Percentiles rank a stretch among this genome's conserved stretches.
phyloP scores from a whole-genome alignment of 2,797 vertebrate species.

The Rhinella marina region DNA sequence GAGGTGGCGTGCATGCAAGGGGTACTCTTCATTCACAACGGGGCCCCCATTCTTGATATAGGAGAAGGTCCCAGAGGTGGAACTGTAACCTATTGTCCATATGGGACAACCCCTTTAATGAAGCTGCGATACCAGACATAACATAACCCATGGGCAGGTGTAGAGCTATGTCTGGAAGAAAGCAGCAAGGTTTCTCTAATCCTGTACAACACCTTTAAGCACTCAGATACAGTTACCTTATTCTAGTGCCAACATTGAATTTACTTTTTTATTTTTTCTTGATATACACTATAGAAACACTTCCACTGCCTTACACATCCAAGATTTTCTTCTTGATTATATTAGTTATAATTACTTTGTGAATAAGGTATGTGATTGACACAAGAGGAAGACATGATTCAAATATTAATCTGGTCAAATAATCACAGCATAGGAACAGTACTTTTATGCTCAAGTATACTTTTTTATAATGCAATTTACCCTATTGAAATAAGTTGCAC shows the following conservation, averaged over 20 bases:
- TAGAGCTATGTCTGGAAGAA: background rate
- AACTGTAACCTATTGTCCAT: no score
- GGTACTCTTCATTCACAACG: no score
- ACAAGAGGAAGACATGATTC: background rate
- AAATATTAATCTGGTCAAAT: background rate
- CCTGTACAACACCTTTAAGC: background rate
- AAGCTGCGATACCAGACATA: no score
- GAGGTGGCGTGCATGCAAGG: no score
- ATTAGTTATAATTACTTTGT: background rate
- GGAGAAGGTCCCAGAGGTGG: no score
- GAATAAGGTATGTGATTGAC: background rate
- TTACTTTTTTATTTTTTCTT: background rate
- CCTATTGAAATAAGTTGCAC: slow-evolving; percentile 65
- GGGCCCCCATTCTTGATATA: no score
- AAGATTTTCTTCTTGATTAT: background rate
- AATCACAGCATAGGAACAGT: background rate
- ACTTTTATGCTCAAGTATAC: background rate
- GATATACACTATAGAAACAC: background rate
- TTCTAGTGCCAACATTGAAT: background rate
- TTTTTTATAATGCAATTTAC: background rate
- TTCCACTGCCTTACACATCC: background rate
- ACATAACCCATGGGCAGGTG: no score
- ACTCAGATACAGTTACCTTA: no score
- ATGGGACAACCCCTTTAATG: no score
- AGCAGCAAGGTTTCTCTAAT: background rate